A percentile compares a stretch with the other conserved stretches of the same genome.
These are phyloP conservation scores for Phrynocephalus versicolor DNA, from an alignment of 2,113 vertebrate species.

Conservation along the genomic window DNA sequence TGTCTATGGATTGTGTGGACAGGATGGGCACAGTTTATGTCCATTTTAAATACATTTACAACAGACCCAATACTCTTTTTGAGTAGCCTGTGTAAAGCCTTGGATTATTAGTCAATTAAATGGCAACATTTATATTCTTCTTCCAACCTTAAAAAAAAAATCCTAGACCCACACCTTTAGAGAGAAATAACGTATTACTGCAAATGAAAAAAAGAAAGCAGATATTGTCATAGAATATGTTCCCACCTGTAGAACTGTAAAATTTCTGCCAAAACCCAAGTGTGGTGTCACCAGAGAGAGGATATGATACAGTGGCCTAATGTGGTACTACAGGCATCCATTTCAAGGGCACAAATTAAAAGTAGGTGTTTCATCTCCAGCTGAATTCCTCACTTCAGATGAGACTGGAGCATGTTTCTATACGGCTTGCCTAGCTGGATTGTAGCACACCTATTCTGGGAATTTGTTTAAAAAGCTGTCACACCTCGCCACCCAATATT, in stretches of 20 bases:
- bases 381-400: not conserved
- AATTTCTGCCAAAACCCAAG: not conserved
- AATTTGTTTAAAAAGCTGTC: not conserved
- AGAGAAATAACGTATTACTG: not conserved
- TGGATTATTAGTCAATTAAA: not conserved
- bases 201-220: not conserved
- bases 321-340: not conserved
- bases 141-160: not conserved
- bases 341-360: not conserved
- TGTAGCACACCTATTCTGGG: not conserved
- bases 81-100: not conserved
- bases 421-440: accelerated
- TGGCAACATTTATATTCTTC: not conserved
- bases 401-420: not conserved
- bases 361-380: not conserved
- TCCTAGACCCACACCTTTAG: not conserved
- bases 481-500: not conserved
- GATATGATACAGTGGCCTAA: not conserved
- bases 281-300: not conserved
- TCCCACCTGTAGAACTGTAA: not conserved
- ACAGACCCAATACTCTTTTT: not conserved
- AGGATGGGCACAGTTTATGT: not conserved
- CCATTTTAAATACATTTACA: not conserved
- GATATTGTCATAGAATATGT: not conserved
- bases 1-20: not conserved